Conservation (phyloP, 2,113 vertebrate genomes). For the Cervus canadensis region DNA sequence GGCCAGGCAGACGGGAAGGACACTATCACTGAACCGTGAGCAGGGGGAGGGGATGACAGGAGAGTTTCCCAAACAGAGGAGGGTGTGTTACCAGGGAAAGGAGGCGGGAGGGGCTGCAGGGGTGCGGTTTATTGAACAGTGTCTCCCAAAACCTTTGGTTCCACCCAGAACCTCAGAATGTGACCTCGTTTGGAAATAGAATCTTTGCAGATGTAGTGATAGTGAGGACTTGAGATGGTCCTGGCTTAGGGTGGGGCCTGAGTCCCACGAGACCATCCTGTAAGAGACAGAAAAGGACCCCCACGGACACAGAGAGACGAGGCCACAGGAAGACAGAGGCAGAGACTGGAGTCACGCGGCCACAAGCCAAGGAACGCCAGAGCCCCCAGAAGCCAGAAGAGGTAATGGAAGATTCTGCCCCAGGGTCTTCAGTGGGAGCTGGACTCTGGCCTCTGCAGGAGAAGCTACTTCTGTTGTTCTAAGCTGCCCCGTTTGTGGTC, state of each 20-base stretch:
- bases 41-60: accelerated
- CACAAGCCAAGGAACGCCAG: neutral
- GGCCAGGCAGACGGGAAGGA: neutral
- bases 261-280: accelerated
- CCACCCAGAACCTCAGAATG: neutral
- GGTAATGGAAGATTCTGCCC: neutral
- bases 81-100: neutral
- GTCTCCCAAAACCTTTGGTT: neutral
- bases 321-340: neutral
- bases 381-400: neutral
- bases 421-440: neutral
- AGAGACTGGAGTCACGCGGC: neutral
- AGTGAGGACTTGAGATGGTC: neutral
- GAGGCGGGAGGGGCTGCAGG: too few species aligned
- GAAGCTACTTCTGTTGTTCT: neutral
- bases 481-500: neutral
- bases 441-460: neutral
- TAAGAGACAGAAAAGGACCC: neutral
- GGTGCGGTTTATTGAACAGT: neutral
- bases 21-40: accelerated
- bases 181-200: neutral
- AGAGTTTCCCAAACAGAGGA: neutral
- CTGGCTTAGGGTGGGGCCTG: neutral
- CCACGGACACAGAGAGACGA: neutral
- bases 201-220: neutral